Conservation (phyloP, 2,888 invertebrate genomes). For the Dyspetes luteomarginatus region DNA sequence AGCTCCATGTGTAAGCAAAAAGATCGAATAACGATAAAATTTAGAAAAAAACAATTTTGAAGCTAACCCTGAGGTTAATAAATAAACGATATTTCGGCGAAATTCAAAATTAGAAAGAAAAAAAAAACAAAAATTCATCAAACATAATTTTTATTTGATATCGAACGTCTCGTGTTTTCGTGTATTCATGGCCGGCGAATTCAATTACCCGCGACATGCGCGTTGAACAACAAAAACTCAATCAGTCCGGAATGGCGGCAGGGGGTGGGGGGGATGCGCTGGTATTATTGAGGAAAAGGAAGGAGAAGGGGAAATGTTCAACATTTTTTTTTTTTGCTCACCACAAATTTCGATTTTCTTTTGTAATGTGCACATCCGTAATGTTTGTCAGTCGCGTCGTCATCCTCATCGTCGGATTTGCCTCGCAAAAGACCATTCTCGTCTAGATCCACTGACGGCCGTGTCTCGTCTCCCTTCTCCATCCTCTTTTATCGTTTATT, state of each 20-base stretch:
- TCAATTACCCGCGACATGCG: background rate
- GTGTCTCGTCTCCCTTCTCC: conserved; percentile 69
- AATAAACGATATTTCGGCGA: too few species aligned
- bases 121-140: too few species aligned
- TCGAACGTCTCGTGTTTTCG: background rate
- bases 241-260: background rate
- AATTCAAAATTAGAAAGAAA: too few species aligned
- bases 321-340: conserved; percentile 84
- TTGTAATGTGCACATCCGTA: conserved; percentile 93
- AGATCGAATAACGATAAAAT: too few species aligned
- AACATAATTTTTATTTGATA: too few species aligned
- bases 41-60: too few species aligned
- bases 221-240: conserved; percentile 26
- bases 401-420: conserved; percentile 65
- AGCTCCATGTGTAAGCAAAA: too few species aligned
- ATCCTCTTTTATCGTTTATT: conserved; percentile 48
- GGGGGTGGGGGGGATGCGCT: background rate
- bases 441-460: conserved; percentile 63
- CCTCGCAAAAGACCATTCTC: conserved; percentile 60
- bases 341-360: conserved; percentile 93
- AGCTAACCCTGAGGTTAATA: too few species aligned
- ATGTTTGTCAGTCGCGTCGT: conserved; percentile 71
- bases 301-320: background rate
- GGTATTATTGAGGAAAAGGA: background rate
- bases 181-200: background rate